Percentiles rank a stretch among this genome's conserved stretches.
These are phyloP conservation scores for Acronicta alni DNA, from an alignment of 2,888 invertebrate species.

Conservation along the genomic window DNA sequence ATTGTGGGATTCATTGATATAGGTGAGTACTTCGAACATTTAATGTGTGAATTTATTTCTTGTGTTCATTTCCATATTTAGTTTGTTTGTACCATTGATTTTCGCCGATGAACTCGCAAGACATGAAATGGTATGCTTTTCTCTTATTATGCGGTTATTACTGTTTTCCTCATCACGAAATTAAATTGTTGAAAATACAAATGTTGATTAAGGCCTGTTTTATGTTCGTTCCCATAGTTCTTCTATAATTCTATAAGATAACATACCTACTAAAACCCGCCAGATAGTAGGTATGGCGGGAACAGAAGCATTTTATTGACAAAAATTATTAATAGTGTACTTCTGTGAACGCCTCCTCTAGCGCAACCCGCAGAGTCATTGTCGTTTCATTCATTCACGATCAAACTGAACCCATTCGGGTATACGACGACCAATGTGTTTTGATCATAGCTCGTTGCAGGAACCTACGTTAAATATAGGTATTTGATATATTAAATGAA, in stretches of 20 bases:
- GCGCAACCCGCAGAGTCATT: slow-evolving; percentile 59
- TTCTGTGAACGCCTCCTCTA: slow-evolving; percentile 44
- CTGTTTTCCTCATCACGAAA: slow-evolving; percentile 20
- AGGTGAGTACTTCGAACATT: slow-evolving; percentile 29
- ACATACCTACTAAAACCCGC: slow-evolving; percentile 3
- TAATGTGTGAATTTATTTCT: slow-evolving; percentile 47
- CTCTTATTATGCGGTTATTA: slow-evolving; percentile 14
- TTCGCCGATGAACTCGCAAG: slow-evolving; percentile 13
- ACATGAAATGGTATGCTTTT: slow-evolving; percentile 36
- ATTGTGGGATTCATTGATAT: slow-evolving; percentile 49
- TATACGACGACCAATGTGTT: slow-evolving; percentile 30
- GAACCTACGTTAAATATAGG: too few relatives aligned
- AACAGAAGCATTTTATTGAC: slow-evolving; percentile 38
- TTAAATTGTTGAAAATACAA: slow-evolving; percentile 10
- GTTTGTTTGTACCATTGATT: slow-evolving; percentile 23
- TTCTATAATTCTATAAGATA: too few relatives aligned
- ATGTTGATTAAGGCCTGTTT: slow-evolving; percentile 25
- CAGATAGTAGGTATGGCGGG: slow-evolving; percentile 47
- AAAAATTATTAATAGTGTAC: slow-evolving; percentile 46
- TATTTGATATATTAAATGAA: too few relatives aligned
- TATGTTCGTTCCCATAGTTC: too few relatives aligned
- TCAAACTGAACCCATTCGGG: slow-evolving; percentile 34
- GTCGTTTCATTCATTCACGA: slow-evolving; percentile 59
- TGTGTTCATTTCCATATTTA: slow-evolving; percentile 27
- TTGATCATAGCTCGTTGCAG: too few relatives aligned